Evolutionary conservation across 2,113 vertebrate genomes (phyloP).

Genomic region (Catagonus wagneri): DNA sequence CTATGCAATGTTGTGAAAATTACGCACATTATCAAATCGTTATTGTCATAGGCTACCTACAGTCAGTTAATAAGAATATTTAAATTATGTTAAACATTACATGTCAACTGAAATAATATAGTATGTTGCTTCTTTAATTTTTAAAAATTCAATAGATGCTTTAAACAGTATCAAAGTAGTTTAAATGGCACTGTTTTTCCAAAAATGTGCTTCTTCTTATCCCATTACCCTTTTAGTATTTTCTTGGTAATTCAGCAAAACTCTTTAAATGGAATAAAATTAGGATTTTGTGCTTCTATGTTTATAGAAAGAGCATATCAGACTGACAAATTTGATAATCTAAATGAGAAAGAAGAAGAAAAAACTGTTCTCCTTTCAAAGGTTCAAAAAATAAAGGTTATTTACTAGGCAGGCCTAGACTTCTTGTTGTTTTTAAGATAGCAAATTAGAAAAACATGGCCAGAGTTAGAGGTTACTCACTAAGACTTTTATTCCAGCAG

Average conservation of each 20-base stretch:
- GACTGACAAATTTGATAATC: constrained; percentile 75
- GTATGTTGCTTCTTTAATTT: background rate
- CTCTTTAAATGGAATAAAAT: constrained; percentile 73
- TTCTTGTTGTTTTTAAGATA: constrained; percentile 83
- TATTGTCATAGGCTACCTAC: background rate
- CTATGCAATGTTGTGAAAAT: background rate
- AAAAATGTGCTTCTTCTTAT: constrained; percentile 73
- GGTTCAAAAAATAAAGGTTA: constrained; percentile 80
- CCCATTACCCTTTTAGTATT: constrained; percentile 55
- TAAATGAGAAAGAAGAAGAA: constrained; percentile 67
- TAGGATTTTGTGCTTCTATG: constrained; percentile 74
- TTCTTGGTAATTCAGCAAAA: constrained; percentile 53
- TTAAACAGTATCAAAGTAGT: constrained; percentile 51
- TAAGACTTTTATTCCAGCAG: constrained; percentile 79
- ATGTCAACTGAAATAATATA: background rate
- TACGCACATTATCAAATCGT: background rate
- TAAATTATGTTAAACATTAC: constrained; percentile 34
- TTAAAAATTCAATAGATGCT: constrained; percentile 33
- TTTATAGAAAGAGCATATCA: constrained; percentile 73
- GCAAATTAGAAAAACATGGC: constrained; percentile 89
- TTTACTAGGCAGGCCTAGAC: constrained; percentile 80
- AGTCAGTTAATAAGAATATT: background rate
- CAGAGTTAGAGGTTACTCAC: constrained; percentile 85
- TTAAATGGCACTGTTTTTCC: background rate
- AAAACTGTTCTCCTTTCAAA: constrained; percentile 85